Conservation (phyloP, 2,797 vertebrate genomes). For the Pseudopleuronectes americanus region DNA sequence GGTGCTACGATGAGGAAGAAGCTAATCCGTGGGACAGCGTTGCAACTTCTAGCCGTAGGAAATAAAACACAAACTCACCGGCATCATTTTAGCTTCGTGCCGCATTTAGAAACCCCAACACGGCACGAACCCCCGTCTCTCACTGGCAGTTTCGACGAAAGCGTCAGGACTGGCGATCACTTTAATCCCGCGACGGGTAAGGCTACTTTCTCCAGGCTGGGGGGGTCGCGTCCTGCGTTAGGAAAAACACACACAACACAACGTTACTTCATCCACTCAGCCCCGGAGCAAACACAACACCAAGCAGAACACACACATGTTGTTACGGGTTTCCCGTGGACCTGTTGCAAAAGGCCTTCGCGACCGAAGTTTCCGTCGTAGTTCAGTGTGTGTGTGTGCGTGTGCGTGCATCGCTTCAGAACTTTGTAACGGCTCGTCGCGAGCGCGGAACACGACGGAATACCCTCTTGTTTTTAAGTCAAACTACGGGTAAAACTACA, state of each 20-base stretch:
- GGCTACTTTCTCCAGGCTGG: slow-evolving; percentile 61
- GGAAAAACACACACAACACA: slow-evolving; percentile 16
- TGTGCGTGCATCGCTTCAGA: slow-evolving; percentile 53
- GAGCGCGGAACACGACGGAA: background rate
- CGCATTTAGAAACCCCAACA: slow-evolving; percentile 85
- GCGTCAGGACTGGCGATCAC: slow-evolving; percentile 59
- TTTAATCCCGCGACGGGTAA: slow-evolving; percentile 67
- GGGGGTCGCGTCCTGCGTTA: slow-evolving; percentile 51
- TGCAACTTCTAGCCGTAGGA: slow-evolving; percentile 12
- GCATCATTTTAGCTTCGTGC: slow-evolving; percentile 96
- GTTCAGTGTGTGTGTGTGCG: slow-evolving; percentile 51
- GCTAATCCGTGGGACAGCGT: background rate
- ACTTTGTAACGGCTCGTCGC: slow-evolving; percentile 54
- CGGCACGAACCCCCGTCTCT: slow-evolving; percentile 60
- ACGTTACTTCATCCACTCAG: background rate
- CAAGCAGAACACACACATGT: background rate
- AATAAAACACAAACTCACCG: slow-evolving; percentile 85
- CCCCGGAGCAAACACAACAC: background rate
- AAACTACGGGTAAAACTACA: background rate
- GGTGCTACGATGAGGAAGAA: background rate
- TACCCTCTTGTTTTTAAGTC: fast-evolving
- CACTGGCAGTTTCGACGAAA: slow-evolving; percentile 76
- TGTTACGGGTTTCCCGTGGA: slow-evolving; percentile 41
- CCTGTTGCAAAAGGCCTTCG: slow-evolving; percentile 83
- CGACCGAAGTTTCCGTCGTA: slow-evolving; percentile 77